Evolutionary conservation across 2,888 invertebrate genomes (phyloP).

Genomic region (Chalcosyrphus nemorum): DNA sequence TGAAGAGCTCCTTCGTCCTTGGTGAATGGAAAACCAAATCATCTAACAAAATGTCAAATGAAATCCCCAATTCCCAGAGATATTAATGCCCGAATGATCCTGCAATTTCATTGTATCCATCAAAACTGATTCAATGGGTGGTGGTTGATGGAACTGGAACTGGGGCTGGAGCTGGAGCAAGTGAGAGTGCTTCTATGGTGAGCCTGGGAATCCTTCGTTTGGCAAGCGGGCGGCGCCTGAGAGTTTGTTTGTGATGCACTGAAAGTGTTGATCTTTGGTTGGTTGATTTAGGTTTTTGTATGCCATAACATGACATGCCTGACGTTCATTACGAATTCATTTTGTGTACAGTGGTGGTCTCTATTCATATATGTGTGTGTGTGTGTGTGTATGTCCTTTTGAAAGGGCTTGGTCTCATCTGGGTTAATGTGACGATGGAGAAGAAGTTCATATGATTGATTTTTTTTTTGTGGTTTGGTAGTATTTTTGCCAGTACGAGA

Average conservation of each 20-base stretch:
- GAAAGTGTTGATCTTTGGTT: constrained; percentile 70
- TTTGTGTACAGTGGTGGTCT: constrained; percentile 46
- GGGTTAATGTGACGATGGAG: neutral
- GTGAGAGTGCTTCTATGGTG: constrained; percentile 1
- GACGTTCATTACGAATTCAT: constrained; percentile 71
- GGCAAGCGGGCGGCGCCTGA: neutral
- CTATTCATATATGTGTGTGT: too few species aligned
- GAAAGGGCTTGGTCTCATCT: neutral
- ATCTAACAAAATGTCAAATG: constrained; percentile 74
- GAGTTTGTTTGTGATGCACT: constrained; percentile 62
- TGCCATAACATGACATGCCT: constrained; percentile 62
- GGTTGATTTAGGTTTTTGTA: constrained; percentile 66
- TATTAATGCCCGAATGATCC: constrained; percentile 74
- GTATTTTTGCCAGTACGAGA: neutral
- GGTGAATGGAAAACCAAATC: constrained; percentile 60
- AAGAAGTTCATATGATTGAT: constrained; percentile 30
- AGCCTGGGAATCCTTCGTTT: neutral
- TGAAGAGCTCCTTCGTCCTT: constrained; percentile 32
- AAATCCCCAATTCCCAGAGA: constrained; percentile 74
- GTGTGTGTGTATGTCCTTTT: neutral
- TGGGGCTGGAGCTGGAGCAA: neutral
- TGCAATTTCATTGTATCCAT: constrained; percentile 74
- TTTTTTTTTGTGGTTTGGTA: neutral
- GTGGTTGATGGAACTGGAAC: neutral
- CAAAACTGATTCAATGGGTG: constrained; percentile 66